These are phyloP conservation scores for Cantharis rustica DNA, from an alignment of 2,888 invertebrate species.

Conservation along the genomic window DNA sequence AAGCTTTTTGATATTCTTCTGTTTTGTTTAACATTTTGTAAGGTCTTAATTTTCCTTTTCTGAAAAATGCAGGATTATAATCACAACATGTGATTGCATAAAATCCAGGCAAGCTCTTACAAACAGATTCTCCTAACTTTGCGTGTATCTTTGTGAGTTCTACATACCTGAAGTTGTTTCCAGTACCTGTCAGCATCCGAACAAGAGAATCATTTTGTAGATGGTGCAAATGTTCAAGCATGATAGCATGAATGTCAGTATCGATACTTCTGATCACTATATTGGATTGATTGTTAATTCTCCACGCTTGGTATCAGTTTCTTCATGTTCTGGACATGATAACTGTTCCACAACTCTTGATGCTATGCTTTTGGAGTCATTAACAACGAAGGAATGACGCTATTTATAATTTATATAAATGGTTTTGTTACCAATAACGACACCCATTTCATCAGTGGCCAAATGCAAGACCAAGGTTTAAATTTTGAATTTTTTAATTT, in stretches of 20 bases:
- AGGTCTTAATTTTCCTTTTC: conserved; percentile 31
- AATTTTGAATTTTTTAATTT: conserved; percentile 27
- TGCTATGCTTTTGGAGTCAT: too few species aligned
- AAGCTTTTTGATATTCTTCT: conserved; percentile 23
- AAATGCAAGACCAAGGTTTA: conserved; percentile 40
- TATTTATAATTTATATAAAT: conserved; percentile 32
- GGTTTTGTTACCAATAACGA: conserved; percentile 37
- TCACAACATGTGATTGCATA: too few species aligned
- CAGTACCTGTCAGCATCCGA: conserved; percentile 34
- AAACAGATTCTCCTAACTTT: too few species aligned
- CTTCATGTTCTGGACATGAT: too few species aligned
- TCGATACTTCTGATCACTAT: conserved; percentile 36
- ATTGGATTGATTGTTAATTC: conserved; percentile 18
- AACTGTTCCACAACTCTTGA: too few species aligned
- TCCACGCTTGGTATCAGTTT: too few species aligned
- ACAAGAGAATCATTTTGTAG: conserved; percentile 33
- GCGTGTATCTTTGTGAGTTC: conserved; percentile 27
- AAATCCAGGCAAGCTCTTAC: too few species aligned
- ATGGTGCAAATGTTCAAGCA: conserved; percentile 37
- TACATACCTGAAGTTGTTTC: conserved; percentile 35
- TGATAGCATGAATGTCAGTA: conserved; percentile 37
- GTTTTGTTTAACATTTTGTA: conserved; percentile 28
- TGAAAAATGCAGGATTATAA: conserved; percentile 14
- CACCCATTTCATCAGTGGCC: conserved; percentile 36
- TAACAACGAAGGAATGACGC: conserved; percentile 28